These are phyloP conservation scores for Collichthys lucidus DNA, from an alignment of 2,113 vertebrate genomes.

Conservation along the genomic window DNA sequence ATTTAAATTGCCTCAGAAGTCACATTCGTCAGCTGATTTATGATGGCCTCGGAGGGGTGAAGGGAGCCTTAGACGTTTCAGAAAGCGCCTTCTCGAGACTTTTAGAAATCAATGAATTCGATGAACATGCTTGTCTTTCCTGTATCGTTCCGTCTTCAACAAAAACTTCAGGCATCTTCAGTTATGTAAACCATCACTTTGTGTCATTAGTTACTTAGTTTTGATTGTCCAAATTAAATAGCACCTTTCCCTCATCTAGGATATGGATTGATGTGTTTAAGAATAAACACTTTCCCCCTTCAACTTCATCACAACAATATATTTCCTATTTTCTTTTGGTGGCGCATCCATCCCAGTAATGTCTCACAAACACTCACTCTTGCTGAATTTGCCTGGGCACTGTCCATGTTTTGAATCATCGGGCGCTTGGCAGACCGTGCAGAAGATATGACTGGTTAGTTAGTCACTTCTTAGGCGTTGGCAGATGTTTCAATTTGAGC, in stretches of 20 bases:
- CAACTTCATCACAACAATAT: not conserved
- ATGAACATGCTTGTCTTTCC: slow-evolving; percentile 7
- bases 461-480: slow-evolving; percentile 67
- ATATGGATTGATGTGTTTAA: not conserved
- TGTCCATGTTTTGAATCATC: slow-evolving; percentile 64
- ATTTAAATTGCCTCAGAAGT: not conserved
- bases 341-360: slow-evolving; percentile 18
- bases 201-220: not conserved
- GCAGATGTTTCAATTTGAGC: slow-evolving; percentile 20
- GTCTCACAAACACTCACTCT: slow-evolving; percentile 34
- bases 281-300: not conserved
- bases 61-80: not conserved
- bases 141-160: not conserved
- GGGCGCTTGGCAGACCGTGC: slow-evolving; percentile 40
- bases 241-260: not conserved
- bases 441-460: slow-evolving; percentile 47
- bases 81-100: not conserved
- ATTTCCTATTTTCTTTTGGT: slow-evolving; percentile 16
- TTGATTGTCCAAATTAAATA: not conserved
- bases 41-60: not conserved
- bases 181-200: not conserved
- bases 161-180: not conserved
- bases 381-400: slow-evolving; percentile 41
- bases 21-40: slow-evolving; percentile 13
- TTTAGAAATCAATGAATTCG: not conserved